Evolutionary conservation across 2,797 vertebrate species (phyloP), one percentile per base, ranked within the genome.

Genomic region (Cuculus canorus): DNA sequence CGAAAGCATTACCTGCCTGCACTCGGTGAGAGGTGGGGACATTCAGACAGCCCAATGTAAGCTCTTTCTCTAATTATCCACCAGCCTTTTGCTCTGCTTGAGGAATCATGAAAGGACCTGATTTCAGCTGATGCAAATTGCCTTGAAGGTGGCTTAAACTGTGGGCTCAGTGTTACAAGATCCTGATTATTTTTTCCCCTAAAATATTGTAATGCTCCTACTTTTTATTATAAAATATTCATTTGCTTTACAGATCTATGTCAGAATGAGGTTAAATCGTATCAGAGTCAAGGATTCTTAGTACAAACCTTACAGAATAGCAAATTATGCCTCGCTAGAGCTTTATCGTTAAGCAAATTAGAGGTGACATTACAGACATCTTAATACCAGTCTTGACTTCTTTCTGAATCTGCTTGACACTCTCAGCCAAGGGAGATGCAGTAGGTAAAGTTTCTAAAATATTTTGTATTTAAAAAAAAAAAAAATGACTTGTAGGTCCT

Each of bases 201-300:
- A 32, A 39, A 72, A 53, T 52, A 76, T 25, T 47, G 3, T 30
- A 78, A 79, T 45, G 43, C 39, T 37, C 79, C 52, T 56, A 41
- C 52, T 80, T 92, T 89, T 78, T 75, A 47, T 27, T 47, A 78
- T 75, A 75, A 92, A 91, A 89, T 89, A 93, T 69, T 85, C 8
- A 69, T 89, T 87, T 92, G 48, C 48, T 91, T 82, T 68, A 91
- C 79, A 83, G 71, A 82, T 63, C 43, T 77, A 10, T 71, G 75
- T 91, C 88, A 95, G 75, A 85, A 87, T 39, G 65, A 94, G 69
- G 84, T 91, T 82, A 93, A 93, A 91, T 85, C 52, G 1, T 32
- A 89, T 23, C 41, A 53, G 54, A 88, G 75, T 50, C 14, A 28
- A 73, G 35, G 43, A 89, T 68, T 73, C 60, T 77, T 68, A 69